Conservation (phyloP, 2,888 invertebrate species). For the Augochlorella aurata region DNA sequence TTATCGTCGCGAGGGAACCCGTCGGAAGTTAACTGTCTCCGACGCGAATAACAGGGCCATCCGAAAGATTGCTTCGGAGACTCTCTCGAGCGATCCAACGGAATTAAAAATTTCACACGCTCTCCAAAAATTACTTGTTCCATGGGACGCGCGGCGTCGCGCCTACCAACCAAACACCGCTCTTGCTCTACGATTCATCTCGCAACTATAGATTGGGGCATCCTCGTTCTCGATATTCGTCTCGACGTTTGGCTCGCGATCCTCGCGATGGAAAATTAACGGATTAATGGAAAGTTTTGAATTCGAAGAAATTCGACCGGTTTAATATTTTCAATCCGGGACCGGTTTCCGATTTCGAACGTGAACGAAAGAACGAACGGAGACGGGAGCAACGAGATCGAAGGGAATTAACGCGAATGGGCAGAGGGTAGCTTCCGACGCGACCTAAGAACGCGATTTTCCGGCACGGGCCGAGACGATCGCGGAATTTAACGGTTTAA, state of each 20-base stretch:
- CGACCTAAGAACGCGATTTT: conserved; percentile 27
- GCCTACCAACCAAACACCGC: no score
- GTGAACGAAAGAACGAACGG: not conserved
- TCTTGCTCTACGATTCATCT: no score
- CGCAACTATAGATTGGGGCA: no score
- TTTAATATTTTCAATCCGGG: not conserved
- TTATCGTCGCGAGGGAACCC: conserved; percentile 61
- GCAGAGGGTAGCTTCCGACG: not conserved
- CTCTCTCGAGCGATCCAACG: not conserved
- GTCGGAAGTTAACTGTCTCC: conserved; percentile 52
- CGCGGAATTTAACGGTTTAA: conserved; percentile 76
- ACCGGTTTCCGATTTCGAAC: not conserved
- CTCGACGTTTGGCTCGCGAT: no score
- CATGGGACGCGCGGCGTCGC: no score
- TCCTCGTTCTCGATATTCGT: no score
- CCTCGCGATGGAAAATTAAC: no score
- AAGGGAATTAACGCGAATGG: conserved; percentile 26
- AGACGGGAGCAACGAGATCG: not conserved
- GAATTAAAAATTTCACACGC: conserved; percentile 16
- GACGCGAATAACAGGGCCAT: not conserved
- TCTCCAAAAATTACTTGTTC: not conserved
- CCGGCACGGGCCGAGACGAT: conserved; percentile 51
- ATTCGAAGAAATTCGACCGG: no score
- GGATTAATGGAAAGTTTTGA: no score
- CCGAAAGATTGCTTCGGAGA: conserved; percentile 4